These are phyloP conservation scores for Neoniphon sammara DNA, from an alignment of 2,797 vertebrate genomes.

Conservation along the genomic window DNA sequence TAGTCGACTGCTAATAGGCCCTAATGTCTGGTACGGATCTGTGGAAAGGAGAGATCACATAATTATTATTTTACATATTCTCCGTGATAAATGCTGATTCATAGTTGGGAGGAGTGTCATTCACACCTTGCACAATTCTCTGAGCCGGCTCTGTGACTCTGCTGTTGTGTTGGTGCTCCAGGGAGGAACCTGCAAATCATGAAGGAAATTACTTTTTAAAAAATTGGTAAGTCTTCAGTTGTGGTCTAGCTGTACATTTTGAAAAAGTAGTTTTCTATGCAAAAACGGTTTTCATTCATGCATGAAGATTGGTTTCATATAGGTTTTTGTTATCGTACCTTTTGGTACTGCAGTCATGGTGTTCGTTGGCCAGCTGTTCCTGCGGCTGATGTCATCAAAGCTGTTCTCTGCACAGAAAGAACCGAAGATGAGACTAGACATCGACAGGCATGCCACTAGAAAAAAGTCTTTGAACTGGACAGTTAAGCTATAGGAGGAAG, in stretches of 20 bases:
- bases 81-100: neutral
- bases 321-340: slow-evolving; percentile 69
- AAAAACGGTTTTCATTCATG: slow-evolving; percentile 4
- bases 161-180: slow-evolving; percentile 82
- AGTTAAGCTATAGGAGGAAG: slow-evolving; percentile 64
- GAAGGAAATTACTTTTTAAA: neutral
- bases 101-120: neutral
- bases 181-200: slow-evolving; percentile 72
- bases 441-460: slow-evolving; percentile 22
- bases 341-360: slow-evolving; percentile 78
- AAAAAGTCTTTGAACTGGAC: slow-evolving; percentile 69
- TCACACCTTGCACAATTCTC: slow-evolving; percentile 78
- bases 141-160: slow-evolving; percentile 79
- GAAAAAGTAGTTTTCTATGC: neutral
- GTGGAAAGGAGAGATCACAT: slow-evolving; percentile 37
- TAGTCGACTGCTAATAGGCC: slow-evolving; percentile 87
- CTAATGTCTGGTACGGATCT: slow-evolving; percentile 89
- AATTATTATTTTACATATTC: slow-evolving; percentile 5
- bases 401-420: slow-evolving; percentile 77
- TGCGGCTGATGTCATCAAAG: slow-evolving; percentile 86
- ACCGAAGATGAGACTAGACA: slow-evolving; percentile 51
- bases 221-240: neutral
- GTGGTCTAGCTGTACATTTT: neutral
- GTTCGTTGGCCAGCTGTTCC: slow-evolving; percentile 84
- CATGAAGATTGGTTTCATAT: slow-evolving; percentile 23